Evolutionary conservation across 92 coral and sea anemone genomes (phyloP).

Genomic region (Galaxea fascicularis): DNA sequence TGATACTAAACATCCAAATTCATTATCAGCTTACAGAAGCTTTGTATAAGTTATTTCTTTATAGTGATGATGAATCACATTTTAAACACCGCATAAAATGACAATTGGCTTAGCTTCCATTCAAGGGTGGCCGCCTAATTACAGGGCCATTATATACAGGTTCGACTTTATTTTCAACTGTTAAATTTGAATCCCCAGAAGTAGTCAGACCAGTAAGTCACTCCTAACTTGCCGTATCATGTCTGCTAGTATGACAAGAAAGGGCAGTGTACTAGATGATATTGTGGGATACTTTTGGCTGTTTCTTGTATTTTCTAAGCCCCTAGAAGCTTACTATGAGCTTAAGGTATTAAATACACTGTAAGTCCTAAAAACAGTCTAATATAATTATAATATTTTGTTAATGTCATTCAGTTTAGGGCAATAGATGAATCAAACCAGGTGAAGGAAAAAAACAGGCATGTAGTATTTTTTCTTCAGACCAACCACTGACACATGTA

Average conservation of each 20-base stretch:
- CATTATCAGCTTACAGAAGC: too few relatives aligned
- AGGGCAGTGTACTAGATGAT: not conserved
- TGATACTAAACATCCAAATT: too few relatives aligned
- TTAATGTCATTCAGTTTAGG: not conserved
- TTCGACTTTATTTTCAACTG: not conserved
- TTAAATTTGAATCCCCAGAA: not conserved
- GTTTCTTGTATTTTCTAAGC: not conserved
- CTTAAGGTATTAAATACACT: not conserved
- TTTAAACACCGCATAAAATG: too few relatives aligned
- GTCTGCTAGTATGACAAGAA: not conserved
- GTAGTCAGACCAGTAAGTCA: not conserved
- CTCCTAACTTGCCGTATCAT: not conserved
- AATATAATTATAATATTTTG: not conserved
- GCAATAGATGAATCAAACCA: too few relatives aligned
- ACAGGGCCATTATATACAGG: too few relatives aligned
- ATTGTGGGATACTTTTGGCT: not conserved
- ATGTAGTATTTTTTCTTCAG: constrained; percentile 1
- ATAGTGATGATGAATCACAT: too few relatives aligned
- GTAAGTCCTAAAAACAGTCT: not conserved
- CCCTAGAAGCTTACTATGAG: not conserved
- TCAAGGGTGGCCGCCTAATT: too few relatives aligned
- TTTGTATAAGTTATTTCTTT: too few relatives aligned
- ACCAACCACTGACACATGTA: constrained; percentile 28
- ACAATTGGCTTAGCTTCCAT: too few relatives aligned
- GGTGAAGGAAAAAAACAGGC: not conserved